Conservation (phyloP, 2,888 invertebrate species). For the Erynnis tages region DNA sequence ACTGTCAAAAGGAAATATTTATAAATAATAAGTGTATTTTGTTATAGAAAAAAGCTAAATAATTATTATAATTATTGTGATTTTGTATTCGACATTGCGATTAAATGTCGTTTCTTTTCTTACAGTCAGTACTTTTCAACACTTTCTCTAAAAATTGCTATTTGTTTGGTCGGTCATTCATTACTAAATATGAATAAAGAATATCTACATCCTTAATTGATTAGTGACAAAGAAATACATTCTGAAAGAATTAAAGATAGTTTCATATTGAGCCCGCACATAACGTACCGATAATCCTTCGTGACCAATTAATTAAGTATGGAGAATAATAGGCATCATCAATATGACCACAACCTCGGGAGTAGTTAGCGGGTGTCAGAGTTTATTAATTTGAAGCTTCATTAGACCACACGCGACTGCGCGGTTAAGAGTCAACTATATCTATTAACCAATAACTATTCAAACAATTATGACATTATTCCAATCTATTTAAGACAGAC, state of each 20-base stretch:
- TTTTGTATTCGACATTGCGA: too few species aligned
- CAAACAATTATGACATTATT: conserved; percentile 2
- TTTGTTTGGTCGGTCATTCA: too few species aligned
- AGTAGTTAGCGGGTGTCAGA: conserved; percentile 51
- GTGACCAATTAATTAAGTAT: conserved; percentile 7
- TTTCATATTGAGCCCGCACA: conserved; percentile 24
- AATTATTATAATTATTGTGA: too few species aligned
- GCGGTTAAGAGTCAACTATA: conserved; percentile 45
- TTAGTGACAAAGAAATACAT: neutral
- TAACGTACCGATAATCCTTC: neutral
- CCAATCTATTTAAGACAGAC: neutral
- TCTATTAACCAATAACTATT: conserved; percentile 13
- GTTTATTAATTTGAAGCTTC: conserved; percentile 53
- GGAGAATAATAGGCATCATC: conserved; percentile 3
- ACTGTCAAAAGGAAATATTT: too few species aligned
- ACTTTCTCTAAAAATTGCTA: too few species aligned
- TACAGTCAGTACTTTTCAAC: too few species aligned
- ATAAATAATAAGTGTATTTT: too few species aligned
- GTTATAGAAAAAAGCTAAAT: too few species aligned
- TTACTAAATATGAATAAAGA: too few species aligned
- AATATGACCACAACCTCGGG: conserved; percentile 47
- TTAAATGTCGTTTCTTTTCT: too few species aligned
- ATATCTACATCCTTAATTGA: too few species aligned
- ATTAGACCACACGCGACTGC: conserved; percentile 60
- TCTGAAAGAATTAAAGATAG: neutral